Evolutionary conservation across 1,140 invertebrate genomes (phyloP), one percentile per base, ranked within the genome.

Genomic region (Heliconius hermathena): DNA sequence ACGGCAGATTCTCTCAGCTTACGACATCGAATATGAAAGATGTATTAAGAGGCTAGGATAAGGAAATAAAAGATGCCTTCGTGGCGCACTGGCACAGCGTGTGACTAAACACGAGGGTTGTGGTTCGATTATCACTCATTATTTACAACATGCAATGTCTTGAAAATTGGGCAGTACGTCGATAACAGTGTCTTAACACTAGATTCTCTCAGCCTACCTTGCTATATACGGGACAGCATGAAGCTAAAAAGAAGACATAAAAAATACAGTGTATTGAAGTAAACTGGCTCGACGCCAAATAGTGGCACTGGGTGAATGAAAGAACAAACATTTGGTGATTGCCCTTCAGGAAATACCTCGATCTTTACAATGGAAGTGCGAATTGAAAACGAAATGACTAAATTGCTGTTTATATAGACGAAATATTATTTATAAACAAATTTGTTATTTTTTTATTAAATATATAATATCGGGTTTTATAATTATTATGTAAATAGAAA

Each of bases 341-440:
- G 60, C 76, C 76, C 46, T 78, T 78, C 80, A 78, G 80, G 72
- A 81, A 81, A 81, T 80, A 54, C 73, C 73, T 33, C 49, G 49
- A 75, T n/a, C 38, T 46, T 77, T 38, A 72, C 71, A 72, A 72
- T n/a, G 71, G 20, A 72, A 72, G 9, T 71, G 26, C 22, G 33
- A 71, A 71, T 33, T 71, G 29, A 20, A 72, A 72, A 6, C 20
- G 29, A 41, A 38, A 72, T 72, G 71, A 72, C 71, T 72, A 72
- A 72, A 41, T 22, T 41, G 71, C 5, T 38, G 8, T 38, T 72
- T 72, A 9, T 41, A 13, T 16, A 38, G 18, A 11, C 8, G 0
- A 72, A 20, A 72, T 72, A 72, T 18, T 72, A 38, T 41, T 72
- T 38, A 18, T 41, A 72, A n/a, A 38, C 33, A 57, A 9, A 3